Evolutionary conservation across 2,888 invertebrate species (phyloP).

Genomic region (Rosalia funebris): DNA sequence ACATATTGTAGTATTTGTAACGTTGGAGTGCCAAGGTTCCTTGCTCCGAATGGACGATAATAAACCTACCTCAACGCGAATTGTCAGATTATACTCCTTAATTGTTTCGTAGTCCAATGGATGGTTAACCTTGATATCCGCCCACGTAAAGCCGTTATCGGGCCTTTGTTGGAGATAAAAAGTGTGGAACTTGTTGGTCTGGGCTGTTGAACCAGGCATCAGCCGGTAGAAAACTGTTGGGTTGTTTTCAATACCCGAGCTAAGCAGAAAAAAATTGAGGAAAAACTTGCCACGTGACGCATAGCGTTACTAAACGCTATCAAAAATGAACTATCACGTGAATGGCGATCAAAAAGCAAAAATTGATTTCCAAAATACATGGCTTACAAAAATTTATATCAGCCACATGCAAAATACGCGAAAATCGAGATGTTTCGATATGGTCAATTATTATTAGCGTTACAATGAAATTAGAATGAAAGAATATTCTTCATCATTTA

Average conservation of each 20-base stretch:
- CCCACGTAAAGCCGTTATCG: slow-evolving; percentile 93
- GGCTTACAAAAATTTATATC: slow-evolving; percentile 62
- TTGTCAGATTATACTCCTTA: slow-evolving; percentile 94
- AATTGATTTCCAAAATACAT: slow-evolving; percentile 47
- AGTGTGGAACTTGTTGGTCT: slow-evolving; percentile 95
- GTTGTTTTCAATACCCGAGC: slow-evolving; percentile 96
- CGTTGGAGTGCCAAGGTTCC: slow-evolving; percentile 13
- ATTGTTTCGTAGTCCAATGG: slow-evolving; percentile 94
- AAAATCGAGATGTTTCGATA: slow-evolving; percentile 30
- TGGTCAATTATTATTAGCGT: not conserved
- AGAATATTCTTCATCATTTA: not conserved
- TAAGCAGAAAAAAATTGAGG: slow-evolving; percentile 62
- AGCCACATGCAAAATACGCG: slow-evolving; percentile 58
- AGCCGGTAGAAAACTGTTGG: slow-evolving; percentile 95
- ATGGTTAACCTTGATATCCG: slow-evolving; percentile 95
- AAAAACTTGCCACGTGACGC: slow-evolving; percentile 24
- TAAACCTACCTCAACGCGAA: slow-evolving; percentile 86
- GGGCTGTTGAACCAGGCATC: slow-evolving; percentile 95
- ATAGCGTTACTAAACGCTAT: slow-evolving; percentile 34
- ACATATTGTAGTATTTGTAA: no score
- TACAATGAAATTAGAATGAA: not conserved
- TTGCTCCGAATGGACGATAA: not conserved
- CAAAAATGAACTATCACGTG: slow-evolving; percentile 43
- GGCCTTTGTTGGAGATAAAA: slow-evolving; percentile 95
- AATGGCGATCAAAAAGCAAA: slow-evolving; percentile 56